A percentile compares a stretch with the other conserved stretches of the same genome.
These are phyloP conservation scores for Porites lobata DNA, from an alignment of 92 coral and sea anemone species.

Conservation along the genomic window DNA sequence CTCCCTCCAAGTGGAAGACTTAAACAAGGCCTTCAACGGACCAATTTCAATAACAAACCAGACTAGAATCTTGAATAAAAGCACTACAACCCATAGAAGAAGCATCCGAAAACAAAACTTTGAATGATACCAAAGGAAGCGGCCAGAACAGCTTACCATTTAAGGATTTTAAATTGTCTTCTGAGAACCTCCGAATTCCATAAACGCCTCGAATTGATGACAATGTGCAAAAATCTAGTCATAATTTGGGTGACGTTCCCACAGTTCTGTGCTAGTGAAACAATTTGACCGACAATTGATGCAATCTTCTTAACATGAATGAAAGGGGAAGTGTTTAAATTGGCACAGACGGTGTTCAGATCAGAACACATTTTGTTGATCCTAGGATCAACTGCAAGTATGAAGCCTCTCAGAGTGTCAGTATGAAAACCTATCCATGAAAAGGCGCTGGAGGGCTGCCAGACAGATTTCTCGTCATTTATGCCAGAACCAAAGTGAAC, in stretches of 20 bases:
- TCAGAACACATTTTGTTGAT: not conserved
- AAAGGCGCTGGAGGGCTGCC: not conserved
- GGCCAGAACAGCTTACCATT: slow-evolving; percentile 4
- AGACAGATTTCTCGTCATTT: not conserved
- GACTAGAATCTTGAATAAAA: slow-evolving; percentile 5
- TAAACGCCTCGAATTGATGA: not conserved
- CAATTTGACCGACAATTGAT: slow-evolving; percentile 6
- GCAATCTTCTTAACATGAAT: slow-evolving; percentile 5
- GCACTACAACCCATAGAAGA: not conserved
- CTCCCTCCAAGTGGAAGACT: slow-evolving; percentile 42
- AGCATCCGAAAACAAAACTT: slow-evolving; percentile 5
- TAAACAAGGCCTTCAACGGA: not conserved
- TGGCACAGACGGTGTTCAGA: not conserved
- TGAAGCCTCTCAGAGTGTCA: not conserved
- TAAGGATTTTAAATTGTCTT: slow-evolving; percentile 1
- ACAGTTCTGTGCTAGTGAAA: not conserved
- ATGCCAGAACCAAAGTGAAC: not conserved
- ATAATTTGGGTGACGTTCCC: slow-evolving; percentile 23
- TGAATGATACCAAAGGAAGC: not conserved
- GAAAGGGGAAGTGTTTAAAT: not conserved
- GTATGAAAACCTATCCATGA: slow-evolving; percentile 9
- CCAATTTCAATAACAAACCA: slow-evolving; percentile 19
- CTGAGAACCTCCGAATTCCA: not conserved
- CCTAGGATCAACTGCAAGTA: not conserved
- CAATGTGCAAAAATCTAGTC: slow-evolving; percentile 8